Evolutionary conservation across 2,113 vertebrate species (phyloP).

Genomic region (Myrmophylax atrothorax): DNA sequence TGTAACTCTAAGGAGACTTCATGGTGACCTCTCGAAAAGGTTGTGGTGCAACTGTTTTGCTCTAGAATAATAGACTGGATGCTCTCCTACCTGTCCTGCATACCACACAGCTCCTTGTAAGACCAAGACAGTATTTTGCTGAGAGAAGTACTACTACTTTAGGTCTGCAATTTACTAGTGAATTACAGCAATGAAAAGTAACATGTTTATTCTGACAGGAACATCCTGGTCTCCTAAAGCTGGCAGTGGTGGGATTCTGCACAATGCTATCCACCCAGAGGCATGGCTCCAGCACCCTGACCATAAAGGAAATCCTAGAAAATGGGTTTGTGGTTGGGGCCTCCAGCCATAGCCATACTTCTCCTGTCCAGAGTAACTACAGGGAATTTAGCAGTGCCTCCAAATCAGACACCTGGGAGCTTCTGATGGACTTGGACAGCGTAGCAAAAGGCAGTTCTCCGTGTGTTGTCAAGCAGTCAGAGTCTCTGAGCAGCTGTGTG

Average conservation of each 20-base stretch:
- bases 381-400: not conserved
- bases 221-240: not conserved
- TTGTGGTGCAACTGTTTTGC: accelerated
- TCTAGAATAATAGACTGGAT: not conserved
- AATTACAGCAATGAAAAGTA: not conserved
- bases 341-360: not conserved
- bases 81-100: accelerated
- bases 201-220: not conserved
- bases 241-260: not conserved
- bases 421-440: not conserved
- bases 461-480: not conserved
- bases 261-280: constrained; percentile 40
- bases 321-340: constrained; percentile 13
- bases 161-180: not conserved
- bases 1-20: not conserved
- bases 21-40: accelerated
- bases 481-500: not conserved
- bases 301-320: constrained; percentile 53
- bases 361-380: not conserved
- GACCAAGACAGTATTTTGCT: not conserved
- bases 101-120: not conserved
- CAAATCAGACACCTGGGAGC: not conserved
- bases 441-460: not conserved
- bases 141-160: not conserved
- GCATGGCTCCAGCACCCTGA: not conserved